Evolutionary conservation across 2,888 invertebrate genomes (phyloP).

Genomic region (Pyrrhia umbra): DNA sequence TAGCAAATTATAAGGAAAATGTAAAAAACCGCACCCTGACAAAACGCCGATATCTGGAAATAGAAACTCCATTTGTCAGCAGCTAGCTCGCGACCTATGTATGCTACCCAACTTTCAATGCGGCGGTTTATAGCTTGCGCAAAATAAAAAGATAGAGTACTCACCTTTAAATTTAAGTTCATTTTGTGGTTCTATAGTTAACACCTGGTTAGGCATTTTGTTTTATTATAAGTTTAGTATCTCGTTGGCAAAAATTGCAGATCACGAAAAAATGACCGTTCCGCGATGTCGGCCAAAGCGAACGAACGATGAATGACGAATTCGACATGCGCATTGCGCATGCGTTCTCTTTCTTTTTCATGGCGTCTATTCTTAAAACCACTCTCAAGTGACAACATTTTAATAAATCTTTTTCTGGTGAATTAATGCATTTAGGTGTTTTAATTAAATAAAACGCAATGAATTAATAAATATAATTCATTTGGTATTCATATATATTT

Average conservation of each 20-base stretch:
- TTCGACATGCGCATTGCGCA: slow-evolving; percentile 77
- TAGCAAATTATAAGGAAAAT: slow-evolving; percentile 67
- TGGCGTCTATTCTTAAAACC: slow-evolving; percentile 44
- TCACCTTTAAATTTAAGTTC: slow-evolving; percentile 97
- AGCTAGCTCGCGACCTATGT: slow-evolving; percentile 84
- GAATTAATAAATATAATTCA: background rate
- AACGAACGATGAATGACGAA: slow-evolving; percentile 78
- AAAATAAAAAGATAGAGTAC: slow-evolving; percentile 75
- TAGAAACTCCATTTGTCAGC: slow-evolving; percentile 90
- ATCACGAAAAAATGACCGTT: slow-evolving; percentile 77
- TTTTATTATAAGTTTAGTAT: slow-evolving; percentile 88
- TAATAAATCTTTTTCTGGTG: slow-evolving; percentile 1
- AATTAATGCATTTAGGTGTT: background rate
- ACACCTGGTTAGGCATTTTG: slow-evolving; percentile 93
- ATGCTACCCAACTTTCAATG: slow-evolving; percentile 80
- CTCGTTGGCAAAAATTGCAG: slow-evolving; percentile 81
- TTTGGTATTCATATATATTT: background rate
- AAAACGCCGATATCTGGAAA: slow-evolving; percentile 89
- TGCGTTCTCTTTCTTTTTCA: slow-evolving; percentile 62
- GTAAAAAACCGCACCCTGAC: slow-evolving; percentile 87
- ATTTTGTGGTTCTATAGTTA: slow-evolving; percentile 96
- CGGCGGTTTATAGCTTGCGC: slow-evolving; percentile 69
- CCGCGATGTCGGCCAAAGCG: slow-evolving; percentile 83
- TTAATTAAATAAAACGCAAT: background rate
- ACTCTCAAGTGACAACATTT: slow-evolving; percentile 2